These are phyloP conservation scores for Thymallus thymallus DNA, from an alignment of 2,113 vertebrate genomes.

Conservation along the genomic window DNA sequence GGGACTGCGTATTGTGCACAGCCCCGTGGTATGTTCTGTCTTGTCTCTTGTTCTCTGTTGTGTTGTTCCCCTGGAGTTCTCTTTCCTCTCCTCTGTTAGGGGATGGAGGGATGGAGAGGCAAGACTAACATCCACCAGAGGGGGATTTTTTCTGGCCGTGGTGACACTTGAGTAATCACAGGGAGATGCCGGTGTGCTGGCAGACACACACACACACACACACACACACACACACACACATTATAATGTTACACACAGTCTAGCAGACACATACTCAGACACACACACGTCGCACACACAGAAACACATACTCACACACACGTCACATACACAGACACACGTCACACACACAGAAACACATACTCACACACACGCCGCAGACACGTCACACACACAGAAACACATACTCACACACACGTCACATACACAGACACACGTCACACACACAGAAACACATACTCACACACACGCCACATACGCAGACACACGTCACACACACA, in stretches of 20 bases:
- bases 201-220: neutral
- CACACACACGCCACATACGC: neutral
- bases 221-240: constrained; percentile 10
- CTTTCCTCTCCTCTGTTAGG: neutral
- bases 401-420: constrained; percentile 3
- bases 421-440: constrained; percentile 1
- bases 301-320: constrained; percentile 8
- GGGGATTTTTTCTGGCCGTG: constrained; percentile 3
- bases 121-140: constrained; percentile 15
- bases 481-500: neutral
- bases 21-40: neutral
- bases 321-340: constrained; percentile 2
- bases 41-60: neutral
- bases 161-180: constrained; percentile 40
- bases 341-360: no score
- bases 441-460: no score
- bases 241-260: no score
- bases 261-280: no score
- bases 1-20: neutral
- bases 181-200: neutral
- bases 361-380: neutral
- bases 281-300: neutral
- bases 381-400: neutral
- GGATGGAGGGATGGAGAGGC: constrained; percentile 4
- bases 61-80: neutral